These are phyloP conservation scores for Pampusana beccarii DNA, from an alignment of 2,113 vertebrate species.

Conservation along the genomic window DNA sequence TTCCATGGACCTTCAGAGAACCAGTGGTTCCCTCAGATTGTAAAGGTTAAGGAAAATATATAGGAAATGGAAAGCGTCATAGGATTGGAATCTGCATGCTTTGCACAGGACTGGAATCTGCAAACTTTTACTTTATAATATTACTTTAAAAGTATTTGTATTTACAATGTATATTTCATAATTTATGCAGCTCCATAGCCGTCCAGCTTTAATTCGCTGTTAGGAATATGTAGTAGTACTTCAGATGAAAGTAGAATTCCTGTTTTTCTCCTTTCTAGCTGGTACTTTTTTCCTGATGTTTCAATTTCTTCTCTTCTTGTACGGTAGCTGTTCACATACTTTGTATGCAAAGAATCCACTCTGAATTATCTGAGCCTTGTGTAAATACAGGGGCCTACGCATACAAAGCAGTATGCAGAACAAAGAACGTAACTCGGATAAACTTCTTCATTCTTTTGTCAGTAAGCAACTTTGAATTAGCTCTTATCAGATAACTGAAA, in stretches of 20 bases:
- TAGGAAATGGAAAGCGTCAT: background rate
- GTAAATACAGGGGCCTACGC: background rate
- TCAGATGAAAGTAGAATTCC: background rate
- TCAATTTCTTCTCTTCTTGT: background rate
- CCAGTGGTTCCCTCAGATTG: background rate
- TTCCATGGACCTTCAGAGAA: background rate
- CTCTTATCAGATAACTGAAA: background rate
- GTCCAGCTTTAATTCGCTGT: background rate
- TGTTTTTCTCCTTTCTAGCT: background rate
- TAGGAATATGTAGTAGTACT: background rate
- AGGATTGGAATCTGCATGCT: background rate
- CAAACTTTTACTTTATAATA: background rate
- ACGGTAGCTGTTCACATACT: background rate
- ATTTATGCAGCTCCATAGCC: background rate
- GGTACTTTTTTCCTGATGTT: background rate
- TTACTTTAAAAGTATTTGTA: background rate
- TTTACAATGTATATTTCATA: background rate
- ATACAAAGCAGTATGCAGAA: background rate
- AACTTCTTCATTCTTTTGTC: background rate
- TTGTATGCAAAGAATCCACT: background rate
- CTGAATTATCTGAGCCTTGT: background rate
- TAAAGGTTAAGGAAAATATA: background rate
- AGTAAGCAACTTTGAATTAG: background rate
- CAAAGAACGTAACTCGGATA: background rate
- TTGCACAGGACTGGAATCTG: background rate